Evolutionary conservation across 2,888 invertebrate genomes (phyloP), one percentile per base, ranked within the genome.

Genomic region (Acanthopleura granulata): DNA sequence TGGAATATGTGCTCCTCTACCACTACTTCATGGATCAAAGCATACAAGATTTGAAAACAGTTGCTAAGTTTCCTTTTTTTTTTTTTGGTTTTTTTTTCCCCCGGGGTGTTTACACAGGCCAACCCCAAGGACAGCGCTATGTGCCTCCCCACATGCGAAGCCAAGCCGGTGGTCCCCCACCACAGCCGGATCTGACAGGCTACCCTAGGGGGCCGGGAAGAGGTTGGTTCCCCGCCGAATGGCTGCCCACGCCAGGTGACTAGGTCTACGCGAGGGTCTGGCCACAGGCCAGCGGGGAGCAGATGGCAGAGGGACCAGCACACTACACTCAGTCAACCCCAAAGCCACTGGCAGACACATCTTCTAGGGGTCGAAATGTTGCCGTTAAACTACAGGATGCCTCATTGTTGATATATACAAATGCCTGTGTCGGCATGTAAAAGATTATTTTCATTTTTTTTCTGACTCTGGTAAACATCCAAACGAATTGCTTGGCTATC

Each of bases 111-210:
- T 57, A 40, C 40, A 40, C 57, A 57, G 57, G 57, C 22, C 57
- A 57, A 57, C 57, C 57, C 57, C 57, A 57, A 22, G 57, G 57
- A 57, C 57, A 76, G 69, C 81, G 94, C 91, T 97, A 97, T 93
- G 94, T 97, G 90, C 97, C 97, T 91, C 97, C 97, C 90, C 97
- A 96, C 93, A 93, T 96, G 92, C 95, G 97, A 89, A 95, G 94
- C 72, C 78, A 75, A 29, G 80, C 79, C 22, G 79, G 77, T 49
- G 76, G 74, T 22, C 78, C 81, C 29, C 81, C 78, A 30, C 79
- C 78, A 61, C 76, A 78, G 74, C 81, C 80, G 62, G 81, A 80
- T 25, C 80, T 62, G 78, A 77, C 25, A 76, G 27, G 76, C 74
- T 49, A 73, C 71, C 71, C 78, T 75, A 71, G 78, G 76, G 40